A percentile compares a stretch with the other conserved stretches of the same genome.
These are phyloP conservation scores for Pseudoatta argentina DNA, from an alignment of 1,140 invertebrate species.

Conservation along the genomic window DNA sequence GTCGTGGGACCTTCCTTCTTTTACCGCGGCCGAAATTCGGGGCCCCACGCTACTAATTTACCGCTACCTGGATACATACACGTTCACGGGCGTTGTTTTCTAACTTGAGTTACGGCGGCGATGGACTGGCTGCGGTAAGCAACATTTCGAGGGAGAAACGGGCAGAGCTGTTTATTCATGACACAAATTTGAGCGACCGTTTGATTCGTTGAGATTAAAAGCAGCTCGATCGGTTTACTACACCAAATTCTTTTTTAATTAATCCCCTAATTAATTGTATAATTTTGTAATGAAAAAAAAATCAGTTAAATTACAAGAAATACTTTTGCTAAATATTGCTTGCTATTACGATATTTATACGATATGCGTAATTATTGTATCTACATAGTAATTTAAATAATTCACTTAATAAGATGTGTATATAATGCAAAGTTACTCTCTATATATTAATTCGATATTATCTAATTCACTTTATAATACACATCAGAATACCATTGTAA, in stretches of 20 bases:
- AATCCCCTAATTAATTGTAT: not conserved
- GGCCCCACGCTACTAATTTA: slow-evolving; percentile 82
- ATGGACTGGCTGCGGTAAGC: slow-evolving; percentile 69
- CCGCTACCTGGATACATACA: slow-evolving; percentile 82
- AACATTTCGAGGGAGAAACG: not conserved
- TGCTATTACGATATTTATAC: no score
- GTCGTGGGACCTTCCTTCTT: slow-evolving; percentile 34
- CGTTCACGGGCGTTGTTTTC: slow-evolving; percentile 78
- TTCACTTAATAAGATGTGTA: not conserved
- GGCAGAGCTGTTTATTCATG: slow-evolving; percentile 20
- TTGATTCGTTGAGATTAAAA: slow-evolving; percentile 46
- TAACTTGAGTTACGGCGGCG: slow-evolving; percentile 81
- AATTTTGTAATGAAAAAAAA: slow-evolving; percentile 2
- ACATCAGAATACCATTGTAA: not conserved
- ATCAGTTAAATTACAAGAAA: not conserved
- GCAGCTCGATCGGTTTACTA: slow-evolving; percentile 1
- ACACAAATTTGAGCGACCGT: slow-evolving; percentile 46
- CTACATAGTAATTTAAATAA: not conserved
- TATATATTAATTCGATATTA: not conserved
- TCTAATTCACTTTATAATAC: not conserved
- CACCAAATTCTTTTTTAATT: not conserved
- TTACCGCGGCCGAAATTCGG: slow-evolving; percentile 74
- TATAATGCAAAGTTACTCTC: not conserved
- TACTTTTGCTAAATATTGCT: not conserved
- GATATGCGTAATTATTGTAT: no score